These are phyloP conservation scores for Caenorhabditis sp. DNA, from an alignment of 2,888 invertebrate genomes.

Conservation along the genomic window DNA sequence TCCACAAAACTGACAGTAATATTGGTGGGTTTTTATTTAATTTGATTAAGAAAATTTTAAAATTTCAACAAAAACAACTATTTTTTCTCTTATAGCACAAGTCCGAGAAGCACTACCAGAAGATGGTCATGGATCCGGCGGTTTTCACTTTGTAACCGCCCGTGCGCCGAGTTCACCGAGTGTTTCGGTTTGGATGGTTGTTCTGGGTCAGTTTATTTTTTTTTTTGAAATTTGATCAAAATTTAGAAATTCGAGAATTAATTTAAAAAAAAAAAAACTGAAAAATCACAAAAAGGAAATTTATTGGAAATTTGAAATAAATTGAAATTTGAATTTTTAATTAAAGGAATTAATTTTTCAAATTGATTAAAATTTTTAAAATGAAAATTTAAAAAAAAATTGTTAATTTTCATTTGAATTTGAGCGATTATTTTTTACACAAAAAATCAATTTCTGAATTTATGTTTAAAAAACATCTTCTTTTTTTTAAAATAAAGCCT, in stretches of 20 bases:
- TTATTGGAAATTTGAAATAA: too few species aligned
- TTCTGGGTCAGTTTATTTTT: conserved; percentile 34
- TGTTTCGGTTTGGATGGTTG: conserved; percentile 61
- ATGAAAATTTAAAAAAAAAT: too few species aligned
- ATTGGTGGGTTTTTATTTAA: conserved; percentile 69
- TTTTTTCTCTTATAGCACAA: conserved; percentile 50
- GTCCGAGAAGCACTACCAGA: conserved; percentile 70
- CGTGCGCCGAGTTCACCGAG: conserved; percentile 72
- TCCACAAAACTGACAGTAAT: conserved; percentile 78
- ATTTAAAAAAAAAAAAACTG: conserved; percentile 4
- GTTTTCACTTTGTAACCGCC: conserved; percentile 82
- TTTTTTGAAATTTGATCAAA: not conserved
- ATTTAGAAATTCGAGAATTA: not conserved
- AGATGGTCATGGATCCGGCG: conserved; percentile 59
- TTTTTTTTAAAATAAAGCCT: too few species aligned
- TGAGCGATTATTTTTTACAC: too few species aligned
- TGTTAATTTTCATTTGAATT: too few species aligned
- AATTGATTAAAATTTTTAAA: not conserved
- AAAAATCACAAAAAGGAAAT: too few species aligned
- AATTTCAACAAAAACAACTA: conserved; percentile 22
- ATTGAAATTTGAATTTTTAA: too few species aligned
- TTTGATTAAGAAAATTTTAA: conserved; percentile 4
- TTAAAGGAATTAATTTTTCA: not conserved
- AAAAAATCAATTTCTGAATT: too few species aligned
- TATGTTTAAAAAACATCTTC: too few species aligned